Evolutionary conservation across 2,113 vertebrate species (phyloP).

Genomic region (Opisthocomus hoazin): DNA sequence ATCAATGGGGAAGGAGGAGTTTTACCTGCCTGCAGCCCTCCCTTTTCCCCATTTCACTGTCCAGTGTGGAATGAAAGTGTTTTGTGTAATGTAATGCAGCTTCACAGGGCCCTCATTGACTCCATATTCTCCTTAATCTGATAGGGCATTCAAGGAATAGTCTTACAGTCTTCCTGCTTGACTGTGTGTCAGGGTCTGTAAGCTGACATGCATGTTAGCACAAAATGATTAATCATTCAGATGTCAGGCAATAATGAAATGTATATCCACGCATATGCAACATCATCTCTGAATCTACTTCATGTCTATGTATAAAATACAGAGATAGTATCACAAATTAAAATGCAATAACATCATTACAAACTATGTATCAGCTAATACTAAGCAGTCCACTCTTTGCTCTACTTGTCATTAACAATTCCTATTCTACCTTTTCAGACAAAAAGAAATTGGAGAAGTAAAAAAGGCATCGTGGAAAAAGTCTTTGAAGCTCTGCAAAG

Average conservation of each 20-base stretch:
- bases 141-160: neutral
- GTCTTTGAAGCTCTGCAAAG: neutral
- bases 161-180: neutral
- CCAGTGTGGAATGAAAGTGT: neutral
- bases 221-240: neutral
- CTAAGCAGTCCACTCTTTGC: neutral
- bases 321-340: neutral
- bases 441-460: neutral
- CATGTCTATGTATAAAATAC: neutral
- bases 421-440: neutral
- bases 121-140: neutral
- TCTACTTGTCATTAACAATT: neutral
- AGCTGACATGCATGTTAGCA: neutral
- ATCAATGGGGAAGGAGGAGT: neutral
- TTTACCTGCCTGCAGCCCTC: neutral
- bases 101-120: neutral
- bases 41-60: neutral
- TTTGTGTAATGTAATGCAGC: neutral
- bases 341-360: neutral
- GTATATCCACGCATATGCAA: neutral
- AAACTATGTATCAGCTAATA: neutral
- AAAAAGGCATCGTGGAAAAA: neutral
- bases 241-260: neutral
- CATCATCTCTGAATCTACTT: neutral
- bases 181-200: neutral